A percentile compares a stretch with the other conserved stretches of the same genome.
Conservation (phyloP, 2,797 vertebrate species). For the Tachyglossus aculeatus region DNA sequence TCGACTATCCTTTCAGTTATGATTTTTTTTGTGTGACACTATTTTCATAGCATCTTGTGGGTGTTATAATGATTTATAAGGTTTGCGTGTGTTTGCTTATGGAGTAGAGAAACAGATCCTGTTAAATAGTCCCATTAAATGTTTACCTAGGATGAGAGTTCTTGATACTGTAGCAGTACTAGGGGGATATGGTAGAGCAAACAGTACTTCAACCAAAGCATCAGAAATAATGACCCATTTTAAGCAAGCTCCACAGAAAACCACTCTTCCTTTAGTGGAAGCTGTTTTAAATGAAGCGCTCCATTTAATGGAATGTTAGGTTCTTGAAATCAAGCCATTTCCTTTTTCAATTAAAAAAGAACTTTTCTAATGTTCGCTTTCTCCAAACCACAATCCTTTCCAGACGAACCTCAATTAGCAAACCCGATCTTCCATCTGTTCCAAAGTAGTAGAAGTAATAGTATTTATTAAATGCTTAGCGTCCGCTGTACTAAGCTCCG, state of each 20-base stretch:
- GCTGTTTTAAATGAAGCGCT: background rate
- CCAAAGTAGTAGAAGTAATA: no score
- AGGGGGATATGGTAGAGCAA: slow-evolving; percentile 12
- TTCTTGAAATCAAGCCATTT: slow-evolving; percentile 5
- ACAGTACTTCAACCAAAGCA: slow-evolving; percentile 34
- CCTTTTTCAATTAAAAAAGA: slow-evolving; percentile 5
- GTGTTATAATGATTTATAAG: slow-evolving; percentile 55
- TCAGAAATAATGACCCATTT: background rate
- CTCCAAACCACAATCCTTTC: no score
- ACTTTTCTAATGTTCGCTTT: no score
- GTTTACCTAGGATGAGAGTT: slow-evolving; percentile 16
- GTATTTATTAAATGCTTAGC: no score
- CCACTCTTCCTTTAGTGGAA: background rate
- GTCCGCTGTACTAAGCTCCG: no score
- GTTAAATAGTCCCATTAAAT: slow-evolving; percentile 19
- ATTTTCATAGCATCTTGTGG: slow-evolving; percentile 44
- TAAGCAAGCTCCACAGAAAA: slow-evolving; percentile 2
- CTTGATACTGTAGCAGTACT: background rate
- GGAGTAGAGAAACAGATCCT: slow-evolving; percentile 16
- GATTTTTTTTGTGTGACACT: slow-evolving; percentile 36
- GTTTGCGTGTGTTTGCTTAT: slow-evolving; percentile 14
- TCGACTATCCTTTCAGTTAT: slow-evolving; percentile 38
- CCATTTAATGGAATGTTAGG: background rate
- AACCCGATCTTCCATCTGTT: no score
- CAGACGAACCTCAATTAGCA: no score